These are phyloP conservation scores for Xenentodon cancila DNA, from an alignment of 2,797 vertebrate genomes.

Conservation along the genomic window DNA sequence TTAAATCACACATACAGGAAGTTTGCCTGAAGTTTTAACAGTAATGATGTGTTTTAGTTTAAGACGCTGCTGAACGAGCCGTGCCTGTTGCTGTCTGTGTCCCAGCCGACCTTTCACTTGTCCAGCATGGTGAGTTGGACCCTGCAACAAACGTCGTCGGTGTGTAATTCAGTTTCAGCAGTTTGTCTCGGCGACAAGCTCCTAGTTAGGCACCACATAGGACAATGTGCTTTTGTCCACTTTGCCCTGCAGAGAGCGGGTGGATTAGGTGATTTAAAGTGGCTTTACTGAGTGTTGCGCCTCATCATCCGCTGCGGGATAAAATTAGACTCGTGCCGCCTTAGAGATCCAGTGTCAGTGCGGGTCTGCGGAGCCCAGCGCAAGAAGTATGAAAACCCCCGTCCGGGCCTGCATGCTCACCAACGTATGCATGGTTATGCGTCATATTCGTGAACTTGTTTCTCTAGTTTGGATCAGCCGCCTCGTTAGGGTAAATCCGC, in stretches of 20 bases:
- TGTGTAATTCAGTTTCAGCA: constrained; percentile 10
- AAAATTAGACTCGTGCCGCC: constrained; percentile 67
- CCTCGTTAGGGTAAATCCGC: not conserved
- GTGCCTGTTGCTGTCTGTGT: not conserved
- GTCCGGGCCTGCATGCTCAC: not conserved
- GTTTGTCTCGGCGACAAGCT: not conserved
- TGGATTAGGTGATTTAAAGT: constrained; percentile 69
- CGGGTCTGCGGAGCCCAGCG: constrained; percentile 24
- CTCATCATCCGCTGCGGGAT: constrained; percentile 52
- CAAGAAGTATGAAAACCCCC: constrained; percentile 12
- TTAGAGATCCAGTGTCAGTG: constrained; percentile 62
- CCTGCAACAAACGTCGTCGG: not conserved
- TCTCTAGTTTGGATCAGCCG: not conserved
- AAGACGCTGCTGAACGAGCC: not conserved
- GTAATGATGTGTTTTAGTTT: rapidly evolving
- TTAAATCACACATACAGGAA: not conserved
- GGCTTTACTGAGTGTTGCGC: constrained; percentile 53
- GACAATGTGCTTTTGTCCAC: constrained; percentile 34
- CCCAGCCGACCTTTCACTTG: constrained; percentile 15
- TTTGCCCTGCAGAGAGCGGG: constrained; percentile 25
- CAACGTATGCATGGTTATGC: not conserved
- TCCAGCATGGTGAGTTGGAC: constrained; percentile 69
- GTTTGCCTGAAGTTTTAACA: rapidly evolving
- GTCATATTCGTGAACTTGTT: not conserved
- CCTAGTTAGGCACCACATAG: not conserved